Evolutionary conservation across 2,113 vertebrate genomes (phyloP), one percentile per base, ranked within the genome.

Genomic region (Ellobius talpinus): DNA sequence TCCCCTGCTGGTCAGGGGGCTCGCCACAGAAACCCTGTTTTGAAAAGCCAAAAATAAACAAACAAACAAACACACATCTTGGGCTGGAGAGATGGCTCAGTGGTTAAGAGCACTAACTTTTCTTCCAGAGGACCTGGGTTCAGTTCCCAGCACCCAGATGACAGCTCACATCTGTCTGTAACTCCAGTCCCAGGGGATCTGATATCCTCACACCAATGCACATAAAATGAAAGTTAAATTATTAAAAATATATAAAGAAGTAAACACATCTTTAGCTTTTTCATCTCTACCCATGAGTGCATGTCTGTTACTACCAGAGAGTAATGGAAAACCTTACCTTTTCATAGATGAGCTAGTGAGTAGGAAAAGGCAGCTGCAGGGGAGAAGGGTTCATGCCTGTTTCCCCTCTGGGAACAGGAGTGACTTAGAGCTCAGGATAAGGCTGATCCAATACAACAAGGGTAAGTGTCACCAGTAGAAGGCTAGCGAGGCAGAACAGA

Each of bases 401-500:
- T 39, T 39, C 73, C 9, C 1, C 65, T 84, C 63, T 72, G 42
- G 39, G 45, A 31, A 87, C 39, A 87, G 31, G 36, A 5, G n/a
- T 89, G 29, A 55, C 58, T 58, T 24, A 29, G 55, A 87, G 36
- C 2, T 91, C 63, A 77, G 33, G 52, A 58, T 8, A 84, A 79
- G 52, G 39, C 85, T 78, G 55, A 92, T 72, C 26, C 77, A 93
- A 76, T 93, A 93, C 45, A 87, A 29, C 79, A 63, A 61, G 79
- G 39, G 68, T 96, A 94, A 93, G 61, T 91, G 91, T 74, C 87
- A 47, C 66, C 74, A 50, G 39, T 33, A 86, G 88, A 96, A 52
- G 19, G 55, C 85, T 73, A 3, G 50, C n/a, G 45, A 91, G 89
- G 78, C 93, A 96, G 73, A 79, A 85, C 78, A 89, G 93, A 58